phyloP scores from a whole-genome alignment of 2,797 vertebrate genomes.

The Myotis pilosus region DNA sequence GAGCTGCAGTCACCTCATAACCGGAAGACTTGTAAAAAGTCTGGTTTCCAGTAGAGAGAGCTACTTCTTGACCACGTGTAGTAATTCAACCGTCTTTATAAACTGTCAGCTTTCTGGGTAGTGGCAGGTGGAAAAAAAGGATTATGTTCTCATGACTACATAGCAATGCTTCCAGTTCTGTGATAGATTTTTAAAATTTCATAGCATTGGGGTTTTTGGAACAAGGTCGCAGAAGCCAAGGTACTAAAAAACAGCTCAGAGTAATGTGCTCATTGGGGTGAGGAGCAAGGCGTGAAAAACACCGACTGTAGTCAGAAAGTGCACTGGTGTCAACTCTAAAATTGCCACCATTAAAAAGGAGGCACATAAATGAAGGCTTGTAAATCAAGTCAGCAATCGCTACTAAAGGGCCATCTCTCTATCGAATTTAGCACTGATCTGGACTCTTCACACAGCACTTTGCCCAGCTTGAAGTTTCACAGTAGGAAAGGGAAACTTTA shows the following conservation, averaged over 20 bases:
- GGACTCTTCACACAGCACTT: neutral
- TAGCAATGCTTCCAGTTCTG: neutral
- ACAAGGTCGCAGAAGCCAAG: neutral
- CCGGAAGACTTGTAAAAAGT: neutral
- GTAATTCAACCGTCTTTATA: neutral
- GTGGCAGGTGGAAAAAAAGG: neutral
- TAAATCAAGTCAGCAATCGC: neutral
- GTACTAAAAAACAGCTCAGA: neutral
- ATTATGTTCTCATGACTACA: neutral
- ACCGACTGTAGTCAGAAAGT: neutral
- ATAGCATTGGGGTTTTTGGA: neutral
- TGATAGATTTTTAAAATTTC: neutral
- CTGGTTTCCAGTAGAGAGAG: neutral
- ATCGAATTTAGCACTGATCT: neutral
- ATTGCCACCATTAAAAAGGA: neutral
- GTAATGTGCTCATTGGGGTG: neutral
- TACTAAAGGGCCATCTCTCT: neutral
- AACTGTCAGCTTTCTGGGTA: neutral
- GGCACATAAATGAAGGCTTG: neutral
- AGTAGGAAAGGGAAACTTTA: neutral
- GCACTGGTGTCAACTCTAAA: neutral
- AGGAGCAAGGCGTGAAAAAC: neutral
- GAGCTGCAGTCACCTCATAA: neutral
- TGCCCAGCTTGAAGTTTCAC: neutral
- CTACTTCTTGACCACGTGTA: neutral